Evolutionary conservation across 2,888 invertebrate species (phyloP), one percentile per base, ranked within the genome.

Genomic region (Leptinotarsa peninsularis): DNA sequence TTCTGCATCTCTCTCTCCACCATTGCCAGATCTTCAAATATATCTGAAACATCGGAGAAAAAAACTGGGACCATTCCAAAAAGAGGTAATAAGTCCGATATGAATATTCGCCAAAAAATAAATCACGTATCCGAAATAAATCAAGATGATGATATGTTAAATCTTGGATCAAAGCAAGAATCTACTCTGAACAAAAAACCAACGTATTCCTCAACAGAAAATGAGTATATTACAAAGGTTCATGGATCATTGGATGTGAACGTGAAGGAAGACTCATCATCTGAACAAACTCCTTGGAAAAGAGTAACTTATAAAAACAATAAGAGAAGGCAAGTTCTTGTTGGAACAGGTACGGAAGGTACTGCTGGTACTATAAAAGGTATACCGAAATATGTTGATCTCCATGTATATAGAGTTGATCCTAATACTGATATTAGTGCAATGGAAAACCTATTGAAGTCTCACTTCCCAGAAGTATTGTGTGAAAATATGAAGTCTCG

Each of bases 401-500:
- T 43, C 43, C 43, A 43, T 43, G 7, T 43, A 43, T 10, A 43
- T 10, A 43, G 43, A 43, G 33, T 70, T 23, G 54, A 69, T 56
- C 56, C 69, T n/a, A 15, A 10, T 54, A 69, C 69, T 27, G 56
- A 70, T 70, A 33, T 70, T 13, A 70, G 56, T 27, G 15, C 70
- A 13, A 70, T 70, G 56, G 54, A 69, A 69, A 69, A 33, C 10
- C 33, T 33, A 33, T 10, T 7, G 33, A 33, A 33, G 33, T 10
- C 33, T 33, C 33, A 33, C 33, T 56, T 17, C 58, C 27, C 23
- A 33, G 33, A 33, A 7, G 66, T 66, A 15, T 18, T 66, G 3
- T 58, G 52, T 69, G 69, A 50, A n/a, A 69, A 21, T n/a, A 56
- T 69, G 56, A 52, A 54, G 43, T 58, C 69, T 27, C 69, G 69